Percentiles rank a stretch among this genome's conserved stretches.
phyloP scores from a whole-genome alignment of 2,797 vertebrate species.

The Rallus crepitans region DNA sequence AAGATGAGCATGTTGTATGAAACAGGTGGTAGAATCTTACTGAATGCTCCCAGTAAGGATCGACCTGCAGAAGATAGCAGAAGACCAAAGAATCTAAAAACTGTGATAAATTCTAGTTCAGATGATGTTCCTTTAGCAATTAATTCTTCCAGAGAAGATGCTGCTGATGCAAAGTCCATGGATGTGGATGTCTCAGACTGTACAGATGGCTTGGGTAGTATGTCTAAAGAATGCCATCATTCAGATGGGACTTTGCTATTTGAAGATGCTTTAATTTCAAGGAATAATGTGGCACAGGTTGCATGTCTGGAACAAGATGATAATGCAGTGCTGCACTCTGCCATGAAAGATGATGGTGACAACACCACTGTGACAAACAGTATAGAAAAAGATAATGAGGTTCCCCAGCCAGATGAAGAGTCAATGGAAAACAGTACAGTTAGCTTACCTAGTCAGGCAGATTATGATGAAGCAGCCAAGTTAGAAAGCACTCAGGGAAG shows the following conservation, averaged over 20 bases:
- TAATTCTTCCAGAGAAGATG: constrained; percentile 42
- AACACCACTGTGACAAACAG: neutral
- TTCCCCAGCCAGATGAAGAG: neutral
- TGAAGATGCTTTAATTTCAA: neutral
- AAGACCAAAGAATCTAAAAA: constrained; percentile 63
- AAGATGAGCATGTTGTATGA: neutral
- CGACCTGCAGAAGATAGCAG: constrained; percentile 43
- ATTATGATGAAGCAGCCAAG: neutral
- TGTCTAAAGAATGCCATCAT: constrained; percentile 3
- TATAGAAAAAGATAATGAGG: neutral
- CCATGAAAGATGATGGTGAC: neutral
- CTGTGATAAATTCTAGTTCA: constrained; percentile 27
- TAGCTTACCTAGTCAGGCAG: neutral
- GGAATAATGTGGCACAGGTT: neutral
- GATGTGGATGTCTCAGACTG: neutral
- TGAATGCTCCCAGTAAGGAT: constrained; percentile 9
- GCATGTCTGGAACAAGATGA: neutral
- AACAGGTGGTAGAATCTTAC: neutral
- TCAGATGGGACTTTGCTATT: neutral
- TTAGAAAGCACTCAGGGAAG: neutral
- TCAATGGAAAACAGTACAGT: neutral
- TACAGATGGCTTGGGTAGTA: neutral
- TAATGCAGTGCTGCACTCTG: neutral
- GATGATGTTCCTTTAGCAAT: constrained; percentile 12
- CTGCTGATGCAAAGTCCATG: constrained; percentile 28